Conservation (phyloP, 64 coral and sea anemone species). For the Porites australiensis region DNA sequence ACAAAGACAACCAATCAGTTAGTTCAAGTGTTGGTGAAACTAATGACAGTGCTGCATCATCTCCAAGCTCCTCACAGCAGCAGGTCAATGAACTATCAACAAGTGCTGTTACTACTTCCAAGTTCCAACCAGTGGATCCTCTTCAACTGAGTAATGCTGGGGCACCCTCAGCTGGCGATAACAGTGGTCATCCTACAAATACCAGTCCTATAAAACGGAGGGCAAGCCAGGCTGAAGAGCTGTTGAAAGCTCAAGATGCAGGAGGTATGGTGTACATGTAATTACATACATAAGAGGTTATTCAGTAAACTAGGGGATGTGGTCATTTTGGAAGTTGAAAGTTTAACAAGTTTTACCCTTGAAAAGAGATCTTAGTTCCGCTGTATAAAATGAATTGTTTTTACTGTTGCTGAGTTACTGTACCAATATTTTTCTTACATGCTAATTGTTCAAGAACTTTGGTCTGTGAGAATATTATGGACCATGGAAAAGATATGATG, state of each 20-base stretch:
- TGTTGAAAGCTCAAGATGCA: slow-evolving; percentile 42
- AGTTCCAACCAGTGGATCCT: slow-evolving; percentile 35
- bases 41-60: slow-evolving; percentile 89
- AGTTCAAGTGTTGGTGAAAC: slow-evolving; percentile 86
- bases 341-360: too few species aligned
- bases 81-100: background rate
- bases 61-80: slow-evolving; percentile 51
- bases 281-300: background rate
- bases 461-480: too few species aligned
- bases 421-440: too few species aligned
- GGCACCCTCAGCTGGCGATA: background rate
- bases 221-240: slow-evolving; percentile 57
- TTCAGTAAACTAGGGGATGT: too few species aligned
- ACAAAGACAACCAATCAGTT: slow-evolving; percentile 82
- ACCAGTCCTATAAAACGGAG: slow-evolving; percentile 42
- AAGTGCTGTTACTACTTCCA: background rate
- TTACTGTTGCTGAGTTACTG: too few species aligned
- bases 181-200: background rate
- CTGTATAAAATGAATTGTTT: too few species aligned
- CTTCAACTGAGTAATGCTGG: slow-evolving; percentile 1
- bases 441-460: too few species aligned
- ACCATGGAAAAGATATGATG: too few species aligned
- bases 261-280: slow-evolving; percentile 18
- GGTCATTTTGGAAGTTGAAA: too few species aligned
- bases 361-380: too few species aligned